These are phyloP conservation scores for Drosophila willistoni DNA, from an alignment of 1,140 invertebrate species.

Conservation along the genomic window DNA sequence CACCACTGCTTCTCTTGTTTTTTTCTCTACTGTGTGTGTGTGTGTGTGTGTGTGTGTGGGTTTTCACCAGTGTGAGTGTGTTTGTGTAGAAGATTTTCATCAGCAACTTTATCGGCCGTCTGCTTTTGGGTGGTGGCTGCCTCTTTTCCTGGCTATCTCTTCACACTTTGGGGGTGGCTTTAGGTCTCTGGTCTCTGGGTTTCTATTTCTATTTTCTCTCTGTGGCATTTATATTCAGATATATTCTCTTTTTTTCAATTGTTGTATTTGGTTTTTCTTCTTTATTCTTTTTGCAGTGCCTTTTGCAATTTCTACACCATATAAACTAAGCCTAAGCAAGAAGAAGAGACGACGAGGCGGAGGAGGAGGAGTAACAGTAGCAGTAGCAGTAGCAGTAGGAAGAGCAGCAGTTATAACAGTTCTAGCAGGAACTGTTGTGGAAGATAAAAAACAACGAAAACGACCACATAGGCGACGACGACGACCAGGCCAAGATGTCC, in stretches of 20 bases:
- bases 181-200: slow-evolving; percentile 30
- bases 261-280: not conserved
- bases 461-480: slow-evolving; percentile 15
- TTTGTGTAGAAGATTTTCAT: slow-evolving; percentile 74
- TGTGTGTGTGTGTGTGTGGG: slow-evolving; percentile 31
- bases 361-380: slow-evolving; percentile 39
- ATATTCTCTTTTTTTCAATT: slow-evolving; percentile 44
- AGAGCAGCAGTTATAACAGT: slow-evolving; percentile 15
- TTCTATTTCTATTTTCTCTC: slow-evolving; percentile 23
- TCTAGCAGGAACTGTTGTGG: slow-evolving; percentile 19
- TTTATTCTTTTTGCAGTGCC: slow-evolving; percentile 60
- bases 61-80: slow-evolving; percentile 16
- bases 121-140: slow-evolving; percentile 75
- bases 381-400: slow-evolving; percentile 1
- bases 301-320: slow-evolving; percentile 70
- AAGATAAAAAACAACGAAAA: slow-evolving; percentile 30
- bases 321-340: slow-evolving; percentile 62
- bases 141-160: slow-evolving; percentile 53
- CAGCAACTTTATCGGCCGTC: slow-evolving; percentile 72
- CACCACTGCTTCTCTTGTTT: slow-evolving; percentile 25
- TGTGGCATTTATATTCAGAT: slow-evolving; percentile 46
- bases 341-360: slow-evolving; percentile 55
- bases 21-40: slow-evolving; percentile 25
- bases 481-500: slow-evolving; percentile 64
- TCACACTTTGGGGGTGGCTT: slow-evolving; percentile 65